A percentile compares a stretch with the other conserved stretches of the same genome.
Conservation (phyloP, 2,113 vertebrate species). For the Erinaceus europaeus region DNA sequence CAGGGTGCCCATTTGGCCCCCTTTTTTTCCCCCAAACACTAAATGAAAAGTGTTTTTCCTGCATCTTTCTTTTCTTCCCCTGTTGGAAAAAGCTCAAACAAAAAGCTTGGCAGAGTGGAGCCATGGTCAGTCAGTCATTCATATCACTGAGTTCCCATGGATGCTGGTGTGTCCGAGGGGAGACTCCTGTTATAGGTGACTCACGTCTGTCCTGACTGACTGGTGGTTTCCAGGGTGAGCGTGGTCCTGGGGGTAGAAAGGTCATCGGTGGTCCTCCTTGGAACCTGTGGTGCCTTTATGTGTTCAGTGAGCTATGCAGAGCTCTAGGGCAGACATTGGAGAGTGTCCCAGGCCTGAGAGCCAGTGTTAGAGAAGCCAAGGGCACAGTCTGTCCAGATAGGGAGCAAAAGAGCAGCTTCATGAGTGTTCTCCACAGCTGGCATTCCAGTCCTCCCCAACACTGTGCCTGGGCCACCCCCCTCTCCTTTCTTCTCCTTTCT, state of each 20-base stretch:
- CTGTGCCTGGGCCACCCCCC: no score
- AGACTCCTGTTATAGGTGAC: neutral
- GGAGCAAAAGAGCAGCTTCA: no score
- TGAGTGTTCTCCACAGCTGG: no score
- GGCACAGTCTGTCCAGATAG: no score
- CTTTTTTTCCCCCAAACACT: neutral
- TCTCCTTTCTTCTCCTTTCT: no score
- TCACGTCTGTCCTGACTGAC: no score
- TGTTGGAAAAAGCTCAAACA: neutral
- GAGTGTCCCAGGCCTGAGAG: rapidly evolving
- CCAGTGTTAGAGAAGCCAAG: neutral
- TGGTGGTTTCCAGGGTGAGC: no score
- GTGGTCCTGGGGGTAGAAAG: neutral
- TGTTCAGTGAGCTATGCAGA: rapidly evolving
- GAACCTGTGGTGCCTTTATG: neutral
- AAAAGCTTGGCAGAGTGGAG: neutral
- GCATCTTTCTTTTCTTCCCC: neutral
- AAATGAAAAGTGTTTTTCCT: neutral
- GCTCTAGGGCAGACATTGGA: neutral
- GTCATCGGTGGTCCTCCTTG: neutral
- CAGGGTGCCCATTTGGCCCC: neutral
- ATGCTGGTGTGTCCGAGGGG: rapidly evolving
- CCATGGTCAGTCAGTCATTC: neutral
- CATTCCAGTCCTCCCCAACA: no score
- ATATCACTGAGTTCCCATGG: rapidly evolving